Conservation (phyloP, 2,797 vertebrate genomes). For the Catostomus latipinnis region DNA sequence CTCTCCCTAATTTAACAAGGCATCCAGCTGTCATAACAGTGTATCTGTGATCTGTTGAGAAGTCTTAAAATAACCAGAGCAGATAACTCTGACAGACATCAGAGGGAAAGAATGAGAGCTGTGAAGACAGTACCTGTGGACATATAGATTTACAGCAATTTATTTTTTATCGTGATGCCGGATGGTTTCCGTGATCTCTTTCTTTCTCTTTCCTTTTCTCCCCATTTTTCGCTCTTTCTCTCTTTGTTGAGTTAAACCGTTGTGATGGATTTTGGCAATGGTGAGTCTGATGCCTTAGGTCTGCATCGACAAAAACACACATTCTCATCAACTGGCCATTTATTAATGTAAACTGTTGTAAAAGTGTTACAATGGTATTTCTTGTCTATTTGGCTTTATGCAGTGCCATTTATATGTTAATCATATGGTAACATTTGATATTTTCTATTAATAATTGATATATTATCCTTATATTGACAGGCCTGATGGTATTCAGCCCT, state of each 20-base stretch:
- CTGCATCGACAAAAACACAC: slow-evolving; percentile 23
- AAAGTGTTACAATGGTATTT: not conserved
- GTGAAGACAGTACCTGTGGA: slow-evolving; percentile 31
- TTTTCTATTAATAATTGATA: not conserved
- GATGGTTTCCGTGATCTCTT: slow-evolving; percentile 13
- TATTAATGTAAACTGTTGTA: slow-evolving; percentile 21
- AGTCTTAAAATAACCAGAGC: slow-evolving; percentile 59
- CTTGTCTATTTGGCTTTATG: slow-evolving; percentile 3
- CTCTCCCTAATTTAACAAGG: slow-evolving; percentile 52
- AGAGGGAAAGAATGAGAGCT: slow-evolving; percentile 44
- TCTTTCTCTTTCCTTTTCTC: slow-evolving; percentile 13
- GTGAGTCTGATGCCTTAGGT: slow-evolving; percentile 33
- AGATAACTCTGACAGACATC: slow-evolving; percentile 60
- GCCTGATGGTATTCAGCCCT: slow-evolving; percentile 8
- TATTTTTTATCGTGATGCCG: slow-evolving; percentile 4
- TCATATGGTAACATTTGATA: not conserved
- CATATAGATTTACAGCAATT: not conserved
- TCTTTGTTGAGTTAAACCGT: slow-evolving; percentile 26
- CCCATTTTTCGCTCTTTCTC: slow-evolving; percentile 3
- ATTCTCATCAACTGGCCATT: slow-evolving; percentile 19
- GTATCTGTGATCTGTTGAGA: slow-evolving; percentile 56
- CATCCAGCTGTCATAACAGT: slow-evolving; percentile 57
- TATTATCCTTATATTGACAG: slow-evolving; percentile 15
- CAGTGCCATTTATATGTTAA: not conserved
- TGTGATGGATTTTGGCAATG: slow-evolving; percentile 45